phyloP scores from a whole-genome alignment of 2,797 vertebrate species.

The Pseudochirops cupreus region DNA sequence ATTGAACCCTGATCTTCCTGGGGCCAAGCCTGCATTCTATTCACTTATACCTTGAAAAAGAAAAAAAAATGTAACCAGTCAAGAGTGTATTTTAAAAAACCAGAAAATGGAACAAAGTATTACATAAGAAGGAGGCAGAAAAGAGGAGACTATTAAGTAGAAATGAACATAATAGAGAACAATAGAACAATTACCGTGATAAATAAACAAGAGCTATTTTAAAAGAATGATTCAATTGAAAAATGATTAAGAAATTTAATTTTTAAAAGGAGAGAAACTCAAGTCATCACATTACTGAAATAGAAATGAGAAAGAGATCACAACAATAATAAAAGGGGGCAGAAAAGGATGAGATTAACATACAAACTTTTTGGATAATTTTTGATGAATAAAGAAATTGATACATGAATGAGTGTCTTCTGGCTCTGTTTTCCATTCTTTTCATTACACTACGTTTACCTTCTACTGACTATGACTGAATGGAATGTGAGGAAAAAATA shows the following conservation, averaged over 20 bases:
- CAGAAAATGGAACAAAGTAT: neutral
- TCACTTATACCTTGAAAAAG: neutral
- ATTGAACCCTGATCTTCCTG: neutral
- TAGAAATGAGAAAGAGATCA: neutral
- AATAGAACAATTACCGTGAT: neutral
- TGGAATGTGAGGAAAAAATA: neutral
- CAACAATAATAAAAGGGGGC: neutral
- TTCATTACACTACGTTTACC: neutral
- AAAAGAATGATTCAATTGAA: neutral
- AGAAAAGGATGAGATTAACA: neutral
- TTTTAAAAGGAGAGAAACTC: neutral
- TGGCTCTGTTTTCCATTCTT: neutral
- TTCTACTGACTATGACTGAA: neutral
- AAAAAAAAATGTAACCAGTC: neutral
- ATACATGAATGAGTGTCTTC: neutral
- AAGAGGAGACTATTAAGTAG: neutral
- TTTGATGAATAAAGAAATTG: neutral
- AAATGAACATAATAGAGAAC: neutral
- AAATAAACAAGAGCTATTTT: neutral
- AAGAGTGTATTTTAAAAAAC: neutral
- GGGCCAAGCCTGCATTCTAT: neutral
- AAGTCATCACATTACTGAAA: neutral
- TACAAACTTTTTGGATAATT: neutral
- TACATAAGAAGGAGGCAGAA: neutral
- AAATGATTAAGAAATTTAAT: neutral